Conservation (phyloP, 2,888 invertebrate genomes). For the Teinopalpus imperialis region DNA sequence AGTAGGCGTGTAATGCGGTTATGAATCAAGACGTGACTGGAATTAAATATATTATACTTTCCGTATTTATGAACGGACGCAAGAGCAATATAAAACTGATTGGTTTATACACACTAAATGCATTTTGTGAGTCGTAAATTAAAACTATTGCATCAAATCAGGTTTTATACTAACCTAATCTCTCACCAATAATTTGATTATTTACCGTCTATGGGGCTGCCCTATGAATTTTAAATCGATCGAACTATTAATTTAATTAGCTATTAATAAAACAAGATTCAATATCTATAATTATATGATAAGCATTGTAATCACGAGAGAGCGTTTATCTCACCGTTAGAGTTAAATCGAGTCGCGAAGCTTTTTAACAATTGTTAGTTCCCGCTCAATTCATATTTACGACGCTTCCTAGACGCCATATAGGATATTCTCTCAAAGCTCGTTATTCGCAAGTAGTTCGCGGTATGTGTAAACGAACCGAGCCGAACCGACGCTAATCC, state of each 20-base stretch:
- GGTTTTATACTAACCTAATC: constrained; percentile 24
- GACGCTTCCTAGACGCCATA: constrained; percentile 66
- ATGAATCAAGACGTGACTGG: constrained; percentile 58
- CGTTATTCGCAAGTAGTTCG: constrained; percentile 68
- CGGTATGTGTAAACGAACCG: constrained; percentile 78
- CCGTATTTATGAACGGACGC: constrained; percentile 35
- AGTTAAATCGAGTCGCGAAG: too few relatives aligned
- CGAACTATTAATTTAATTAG: constrained; percentile 2
- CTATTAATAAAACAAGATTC: background rate
- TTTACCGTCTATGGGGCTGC: background rate
- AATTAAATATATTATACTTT: constrained; percentile 46
- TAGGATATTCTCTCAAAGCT: constrained; percentile 57
- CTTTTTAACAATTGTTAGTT: constrained; percentile 59
- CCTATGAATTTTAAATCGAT: constrained; percentile 5
- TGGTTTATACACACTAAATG: constrained; percentile 39
- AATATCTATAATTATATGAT: constrained; percentile 2
- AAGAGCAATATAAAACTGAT: constrained; percentile 28
- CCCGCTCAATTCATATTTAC: constrained; percentile 61
- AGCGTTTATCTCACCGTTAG: too few relatives aligned
- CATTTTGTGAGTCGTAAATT: constrained; percentile 44
- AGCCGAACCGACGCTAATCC: constrained; percentile 75
- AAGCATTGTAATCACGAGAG: too few relatives aligned
- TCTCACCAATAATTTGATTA: constrained; percentile 29
- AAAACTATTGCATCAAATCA: constrained; percentile 39
- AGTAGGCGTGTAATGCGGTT: constrained; percentile 60